Evolutionary conservation across 2,888 invertebrate genomes (phyloP), one percentile per base, ranked within the genome.

Genomic region (Parnassius orleans): DNA sequence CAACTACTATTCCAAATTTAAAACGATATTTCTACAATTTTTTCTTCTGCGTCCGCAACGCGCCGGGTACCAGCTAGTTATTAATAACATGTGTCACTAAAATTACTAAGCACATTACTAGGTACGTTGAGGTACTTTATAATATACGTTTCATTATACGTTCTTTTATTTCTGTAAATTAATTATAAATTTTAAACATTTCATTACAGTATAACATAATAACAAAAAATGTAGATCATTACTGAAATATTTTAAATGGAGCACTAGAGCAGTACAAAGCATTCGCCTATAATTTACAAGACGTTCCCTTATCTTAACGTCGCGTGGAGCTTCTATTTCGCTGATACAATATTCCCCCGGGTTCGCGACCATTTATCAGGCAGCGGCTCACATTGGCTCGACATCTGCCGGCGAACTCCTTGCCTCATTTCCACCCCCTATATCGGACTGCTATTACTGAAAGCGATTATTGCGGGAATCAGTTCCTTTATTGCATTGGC

Each of bases 331-430:
- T 77, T 75, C 74, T 75, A 81, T 78, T 80, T 73, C 70, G 69
- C 70, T 71, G 75, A 78, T 78, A 76, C 74, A 72, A 72, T 78
- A 79, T 81, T 82, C 84, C 83, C 81, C 77, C 72, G 70, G 81
- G 81, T 73, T 72, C 72, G 75, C 75, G 75, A 73, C 79, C 84
- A 87, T 89, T 87, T 87, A 87, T 89, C 88, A 88, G 82, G 66
- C 66, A 68, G 70, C 83, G 85, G 84, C 85, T 87, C 86, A 84
- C 81, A 84, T 86, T 82, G 84, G 75, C 74, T 69, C 77, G 79
- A 75, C 84, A 87, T 86, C 83, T 84, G 83, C 80, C 74, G 74
- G 69, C 65, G 66, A 43, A 54, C 54, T 73, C 68, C 70, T 69
- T 63, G 63, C 72, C 67, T 63, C 63, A 53, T 63, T 60, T 70